These are phyloP conservation scores for Cylas formicarius DNA, from an alignment of 1,140 invertebrate genomes.

Conservation along the genomic window DNA sequence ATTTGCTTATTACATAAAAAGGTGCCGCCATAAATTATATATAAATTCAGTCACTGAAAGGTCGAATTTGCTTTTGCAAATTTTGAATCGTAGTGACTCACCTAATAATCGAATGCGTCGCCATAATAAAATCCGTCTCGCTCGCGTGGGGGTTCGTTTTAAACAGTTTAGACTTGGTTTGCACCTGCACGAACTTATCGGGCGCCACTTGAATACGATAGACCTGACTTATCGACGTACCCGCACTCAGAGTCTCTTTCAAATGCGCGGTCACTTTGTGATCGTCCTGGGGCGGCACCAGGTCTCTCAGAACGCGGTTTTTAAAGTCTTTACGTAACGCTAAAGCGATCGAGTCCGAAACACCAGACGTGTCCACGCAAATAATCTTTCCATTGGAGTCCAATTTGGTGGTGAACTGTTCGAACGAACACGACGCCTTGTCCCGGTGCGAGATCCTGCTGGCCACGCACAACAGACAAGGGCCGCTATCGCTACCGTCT, in stretches of 20 bases:
- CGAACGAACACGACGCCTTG: conserved; percentile 63
- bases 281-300: conserved; percentile 70
- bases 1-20: too few relatives aligned
- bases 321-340: conserved; percentile 65
- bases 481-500: conserved; percentile 41
- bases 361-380: conserved; percentile 63
- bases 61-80: too few relatives aligned
- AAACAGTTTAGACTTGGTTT: conserved; percentile 83
- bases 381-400: conserved; percentile 79
- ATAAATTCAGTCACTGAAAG: conserved; percentile 5
- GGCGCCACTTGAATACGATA: conserved; percentile 68
- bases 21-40: too few relatives aligned
- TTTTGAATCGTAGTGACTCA: conserved; percentile 38
- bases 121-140: conserved; percentile 84
- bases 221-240: conserved; percentile 62
- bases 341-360: conserved; percentile 56
- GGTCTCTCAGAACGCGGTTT: conserved; percentile 64
- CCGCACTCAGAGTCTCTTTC: conserved; percentile 62
- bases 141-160: conserved; percentile 58
- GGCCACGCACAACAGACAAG: conserved; percentile 70
- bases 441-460: conserved; percentile 78
- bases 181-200: conserved; percentile 71
- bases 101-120: conserved; percentile 77
- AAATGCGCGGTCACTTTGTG: conserved; percentile 65
- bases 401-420: conserved; percentile 89